Conservation (phyloP, 2,113 vertebrate genomes). For the Seriola quinqueradiata region DNA sequence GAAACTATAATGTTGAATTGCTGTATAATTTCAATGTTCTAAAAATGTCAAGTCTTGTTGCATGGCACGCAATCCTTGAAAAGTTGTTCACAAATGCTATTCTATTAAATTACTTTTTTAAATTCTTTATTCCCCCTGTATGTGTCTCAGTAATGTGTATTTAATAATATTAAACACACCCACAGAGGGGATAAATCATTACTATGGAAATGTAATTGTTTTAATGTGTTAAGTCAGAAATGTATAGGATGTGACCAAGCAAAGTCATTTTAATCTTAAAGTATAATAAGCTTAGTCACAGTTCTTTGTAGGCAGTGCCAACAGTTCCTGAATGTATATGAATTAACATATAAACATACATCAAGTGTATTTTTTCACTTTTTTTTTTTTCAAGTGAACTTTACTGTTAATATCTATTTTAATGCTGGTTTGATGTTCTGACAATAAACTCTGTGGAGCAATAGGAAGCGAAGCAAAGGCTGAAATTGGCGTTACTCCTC, state of each 20-base stretch:
- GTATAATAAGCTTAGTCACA: constrained; percentile 3
- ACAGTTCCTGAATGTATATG: not conserved
- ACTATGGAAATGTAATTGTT: not conserved
- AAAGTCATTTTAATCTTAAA: not conserved
- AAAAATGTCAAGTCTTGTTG: constrained; percentile 41
- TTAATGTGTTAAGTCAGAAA: not conserved
- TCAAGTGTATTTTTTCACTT: not conserved
- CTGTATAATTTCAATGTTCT: constrained; percentile 34
- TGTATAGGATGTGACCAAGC: not conserved
- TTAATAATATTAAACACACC: not conserved
- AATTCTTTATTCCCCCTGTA: not conserved
- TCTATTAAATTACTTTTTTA: not conserved
- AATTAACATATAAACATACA: not conserved
- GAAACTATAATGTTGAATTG: constrained; percentile 51
- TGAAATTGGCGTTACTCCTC: constrained; percentile 54
- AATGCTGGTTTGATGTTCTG: not conserved
- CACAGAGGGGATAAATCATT: not conserved
- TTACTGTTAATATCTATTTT: not conserved
- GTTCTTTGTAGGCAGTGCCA: not conserved
- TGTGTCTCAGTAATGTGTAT: not conserved
- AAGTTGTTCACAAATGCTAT: not conserved
- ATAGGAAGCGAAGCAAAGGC: constrained; percentile 33
- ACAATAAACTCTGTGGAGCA: not conserved
- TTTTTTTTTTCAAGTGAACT: not conserved
- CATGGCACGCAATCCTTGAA: not conserved